phyloP scores from a whole-genome alignment of 2,888 invertebrate species.

The Callinectes sapidus region DNA sequence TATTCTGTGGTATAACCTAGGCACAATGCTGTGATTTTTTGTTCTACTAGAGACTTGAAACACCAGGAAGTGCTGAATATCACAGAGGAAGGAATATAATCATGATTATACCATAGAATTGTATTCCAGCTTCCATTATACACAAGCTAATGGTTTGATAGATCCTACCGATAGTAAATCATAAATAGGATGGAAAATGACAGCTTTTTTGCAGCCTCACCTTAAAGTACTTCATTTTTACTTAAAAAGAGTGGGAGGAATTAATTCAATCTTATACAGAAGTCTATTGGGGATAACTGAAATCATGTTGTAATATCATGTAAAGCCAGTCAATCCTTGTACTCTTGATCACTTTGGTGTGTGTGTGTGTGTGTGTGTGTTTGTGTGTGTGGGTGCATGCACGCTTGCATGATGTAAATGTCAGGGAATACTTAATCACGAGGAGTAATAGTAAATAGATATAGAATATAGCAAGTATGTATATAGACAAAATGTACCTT shows the following conservation, averaged over 20 bases:
- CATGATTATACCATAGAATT: background rate
- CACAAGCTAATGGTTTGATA: background rate
- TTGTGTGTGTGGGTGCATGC: too few species aligned
- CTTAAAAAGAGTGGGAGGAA: background rate
- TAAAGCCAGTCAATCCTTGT: background rate
- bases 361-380: background rate
- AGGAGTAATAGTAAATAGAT: background rate
- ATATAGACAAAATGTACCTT: too few species aligned
- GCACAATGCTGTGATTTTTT: background rate
- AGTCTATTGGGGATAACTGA: background rate
- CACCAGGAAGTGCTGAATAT: background rate
- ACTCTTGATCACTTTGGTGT: background rate
- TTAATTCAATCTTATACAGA: background rate
- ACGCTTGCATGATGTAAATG: background rate
- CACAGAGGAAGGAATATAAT: background rate
- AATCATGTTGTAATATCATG: background rate
- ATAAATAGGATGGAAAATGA: background rate
- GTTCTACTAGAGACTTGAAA: background rate
- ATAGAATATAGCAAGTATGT: too few species aligned
- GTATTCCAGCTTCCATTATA: background rate
- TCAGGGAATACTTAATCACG: background rate
- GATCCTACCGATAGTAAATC: background rate
- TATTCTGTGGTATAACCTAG: background rate
- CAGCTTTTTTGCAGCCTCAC: background rate
- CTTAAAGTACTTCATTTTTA: background rate